phyloP scores from a whole-genome alignment of 2,797 vertebrate genomes.

The Coranthus polyacanthus region DNA sequence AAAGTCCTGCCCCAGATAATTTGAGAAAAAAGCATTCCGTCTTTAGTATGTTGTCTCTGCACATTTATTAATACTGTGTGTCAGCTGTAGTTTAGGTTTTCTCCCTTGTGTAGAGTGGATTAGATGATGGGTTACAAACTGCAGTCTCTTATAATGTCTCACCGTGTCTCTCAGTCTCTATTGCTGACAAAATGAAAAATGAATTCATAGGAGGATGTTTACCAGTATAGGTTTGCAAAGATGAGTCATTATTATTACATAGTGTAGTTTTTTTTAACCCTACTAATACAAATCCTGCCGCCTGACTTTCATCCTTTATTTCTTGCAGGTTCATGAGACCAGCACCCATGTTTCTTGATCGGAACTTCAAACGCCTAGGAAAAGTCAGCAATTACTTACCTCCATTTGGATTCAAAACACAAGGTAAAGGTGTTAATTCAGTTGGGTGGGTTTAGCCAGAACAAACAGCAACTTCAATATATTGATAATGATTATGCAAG shows the following conservation, averaged over 20 bases:
- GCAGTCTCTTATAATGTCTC: constrained; percentile 24
- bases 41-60: constrained; percentile 21
- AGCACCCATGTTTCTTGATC: constrained; percentile 95
- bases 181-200: constrained; percentile 8
- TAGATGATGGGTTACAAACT: constrained; percentile 36
- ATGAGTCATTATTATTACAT: not conserved
- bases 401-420: constrained; percentile 96
- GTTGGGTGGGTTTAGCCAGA: no score
- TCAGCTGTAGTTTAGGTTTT: constrained; percentile 45
- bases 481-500: no score
- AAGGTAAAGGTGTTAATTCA: constrained; percentile 85
- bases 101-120: constrained; percentile 28
- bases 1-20: constrained; percentile 17
- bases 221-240: not conserved
- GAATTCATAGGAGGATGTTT: not conserved
- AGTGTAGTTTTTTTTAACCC: not conserved
- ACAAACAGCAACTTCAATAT: no score
- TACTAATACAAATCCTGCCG: constrained; percentile 7
- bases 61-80: constrained; percentile 31
- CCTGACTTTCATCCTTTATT: not conserved
- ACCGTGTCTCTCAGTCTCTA: constrained; percentile 17
- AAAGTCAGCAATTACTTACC: constrained; percentile 92
- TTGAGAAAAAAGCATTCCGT: constrained; percentile 44
- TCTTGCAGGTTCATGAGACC: constrained; percentile 89
- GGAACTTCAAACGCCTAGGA: constrained; percentile 91